These are phyloP conservation scores for Brachionus angularis DNA, from an alignment of 1,140 invertebrate species.

Conservation along the genomic window DNA sequence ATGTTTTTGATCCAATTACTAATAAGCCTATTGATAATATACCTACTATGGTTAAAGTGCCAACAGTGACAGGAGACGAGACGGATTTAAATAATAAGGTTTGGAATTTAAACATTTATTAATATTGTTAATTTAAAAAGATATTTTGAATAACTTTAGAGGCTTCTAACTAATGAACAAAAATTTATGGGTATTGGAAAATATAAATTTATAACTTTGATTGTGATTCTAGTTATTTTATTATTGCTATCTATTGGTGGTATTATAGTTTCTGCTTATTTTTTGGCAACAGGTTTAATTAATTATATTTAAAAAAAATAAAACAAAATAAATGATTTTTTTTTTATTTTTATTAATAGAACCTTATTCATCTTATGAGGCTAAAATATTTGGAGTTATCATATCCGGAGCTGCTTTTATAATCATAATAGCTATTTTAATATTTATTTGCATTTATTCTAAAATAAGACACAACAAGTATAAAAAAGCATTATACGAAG, in stretches of 20 bases:
- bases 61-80: conserved; percentile 11
- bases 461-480: conserved; percentile 22
- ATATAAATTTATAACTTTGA: not conserved
- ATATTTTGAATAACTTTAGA: no score
- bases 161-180: conserved; percentile 1
- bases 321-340: not conserved
- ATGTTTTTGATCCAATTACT: conserved; percentile 8
- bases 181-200: conserved; percentile 28
- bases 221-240: not conserved
- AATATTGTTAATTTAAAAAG: no score
- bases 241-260: not conserved
- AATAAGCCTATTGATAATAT: not conserved
- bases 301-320: not conserved
- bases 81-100: conserved; percentile 22
- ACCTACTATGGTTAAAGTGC: conserved; percentile 8
- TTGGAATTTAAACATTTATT: no score
- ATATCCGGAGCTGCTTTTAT: not conserved
- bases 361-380: not conserved
- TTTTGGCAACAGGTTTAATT: not conserved
- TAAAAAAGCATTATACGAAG: conserved; percentile 6
- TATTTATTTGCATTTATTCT: not conserved
- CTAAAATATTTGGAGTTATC: conserved; percentile 29
- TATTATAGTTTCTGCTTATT: not conserved
- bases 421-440: not conserved
- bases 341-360: not conserved